These are phyloP conservation scores for Drosophila greeni DNA, from an alignment of 2,888 invertebrate genomes.

Conservation along the genomic window DNA sequence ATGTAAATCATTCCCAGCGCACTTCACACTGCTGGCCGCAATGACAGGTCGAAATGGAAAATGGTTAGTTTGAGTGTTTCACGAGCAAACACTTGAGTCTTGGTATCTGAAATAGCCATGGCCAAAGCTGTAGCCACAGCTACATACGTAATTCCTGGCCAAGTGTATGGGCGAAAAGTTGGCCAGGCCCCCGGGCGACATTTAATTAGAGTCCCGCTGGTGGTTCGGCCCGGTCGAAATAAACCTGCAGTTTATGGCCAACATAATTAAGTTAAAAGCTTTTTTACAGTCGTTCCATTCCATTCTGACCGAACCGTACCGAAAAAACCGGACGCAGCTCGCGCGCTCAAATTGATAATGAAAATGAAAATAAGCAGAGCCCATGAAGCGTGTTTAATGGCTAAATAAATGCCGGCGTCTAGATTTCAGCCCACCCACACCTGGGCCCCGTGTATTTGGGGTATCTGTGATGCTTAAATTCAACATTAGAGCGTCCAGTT, in stretches of 20 bases:
- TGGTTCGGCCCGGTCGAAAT: conserved; percentile 51
- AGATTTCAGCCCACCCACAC: conserved; percentile 58
- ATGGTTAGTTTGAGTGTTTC: conserved; percentile 68
- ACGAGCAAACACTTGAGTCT: conserved; percentile 66
- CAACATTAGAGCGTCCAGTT: conserved; percentile 25
- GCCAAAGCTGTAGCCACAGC: conserved; percentile 14
- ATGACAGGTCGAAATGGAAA: conserved; percentile 65
- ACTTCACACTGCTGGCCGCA: conserved; percentile 63
- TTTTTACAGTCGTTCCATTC: conserved; percentile 56
- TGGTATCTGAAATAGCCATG: conserved; percentile 31
- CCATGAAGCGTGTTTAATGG: conserved; percentile 70
- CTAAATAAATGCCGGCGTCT: conserved; percentile 64
- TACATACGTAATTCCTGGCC: conserved; percentile 25
- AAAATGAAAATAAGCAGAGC: conserved; percentile 66
- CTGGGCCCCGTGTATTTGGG: conserved; percentile 19
- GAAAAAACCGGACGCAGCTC: conserved; percentile 35
- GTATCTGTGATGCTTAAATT: conserved; percentile 25
- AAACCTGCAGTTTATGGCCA: conserved; percentile 73
- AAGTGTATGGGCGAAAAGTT: conserved; percentile 35
- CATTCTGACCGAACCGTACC: conserved; percentile 1
- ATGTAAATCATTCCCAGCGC: conserved; percentile 69
- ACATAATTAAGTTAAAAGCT: conserved; percentile 74
- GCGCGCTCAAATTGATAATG: conserved; percentile 69
- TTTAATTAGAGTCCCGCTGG: conserved; percentile 64
- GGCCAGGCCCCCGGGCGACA: conserved; percentile 62